Evolutionary conservation across 2,797 vertebrate species (phyloP), one percentile per base, ranked within the genome.

Genomic region (Bradypodion ventrale): DNA sequence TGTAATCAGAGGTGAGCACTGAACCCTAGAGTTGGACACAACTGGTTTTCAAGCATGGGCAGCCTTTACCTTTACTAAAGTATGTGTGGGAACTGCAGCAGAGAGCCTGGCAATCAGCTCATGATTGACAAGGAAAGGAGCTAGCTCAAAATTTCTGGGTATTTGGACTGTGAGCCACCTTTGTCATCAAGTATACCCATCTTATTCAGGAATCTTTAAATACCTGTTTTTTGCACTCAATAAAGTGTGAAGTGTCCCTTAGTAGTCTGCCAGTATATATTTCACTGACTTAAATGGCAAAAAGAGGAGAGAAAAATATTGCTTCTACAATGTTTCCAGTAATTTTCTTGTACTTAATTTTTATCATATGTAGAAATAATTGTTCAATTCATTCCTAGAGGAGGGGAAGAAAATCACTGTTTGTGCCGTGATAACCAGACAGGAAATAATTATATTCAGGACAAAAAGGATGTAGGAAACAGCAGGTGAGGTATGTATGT

Each of bases 331-430:
- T 0, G 86, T 69, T 84, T 90, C 2, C 16, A 10, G 0, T 76
- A 32, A 27, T 44, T 74, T 81, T 73, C 37, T 85, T 85, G 1
- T 0, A 1, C 42, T 12, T 78, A 81, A 68, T 40, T 27, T 83
- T 85, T 62, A 59, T 1, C 4, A 21, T 25, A 80, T 90, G 59
- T 63, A 19, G 3, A 12, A 84, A 16, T 80, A 87, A 72, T 23
- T 52, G 72, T 46, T 3, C 37, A 3, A 2, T 5, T 16, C 37
- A 69, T 82, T 63, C 60, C 72, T 25, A 12, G 23, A 4, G 1
- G 19, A 1, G 0, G 9, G 25, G 7, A 74, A 52, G 10, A 44
- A 78, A 37, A n/a, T 8, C 15, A 5, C 82, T 5, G 13, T 74
- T 82, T 70, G n/a, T 75, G 5, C 13, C 84, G 1, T 70, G 16